phyloP scores from a whole-genome alignment of 2,797 vertebrate genomes.

The Acanthurus tractus region DNA sequence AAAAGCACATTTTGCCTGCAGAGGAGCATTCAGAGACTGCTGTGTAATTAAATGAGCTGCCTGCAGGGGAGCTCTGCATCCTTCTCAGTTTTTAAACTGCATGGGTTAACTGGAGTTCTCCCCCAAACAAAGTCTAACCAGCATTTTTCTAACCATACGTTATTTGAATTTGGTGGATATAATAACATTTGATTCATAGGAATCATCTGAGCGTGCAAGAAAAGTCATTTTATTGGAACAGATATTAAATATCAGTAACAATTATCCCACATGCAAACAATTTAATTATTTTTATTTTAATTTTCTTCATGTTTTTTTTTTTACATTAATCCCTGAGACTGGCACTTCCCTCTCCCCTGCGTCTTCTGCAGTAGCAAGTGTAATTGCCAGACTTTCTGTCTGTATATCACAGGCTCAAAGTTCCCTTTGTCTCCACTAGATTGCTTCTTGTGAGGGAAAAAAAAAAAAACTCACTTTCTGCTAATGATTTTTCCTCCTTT shows the following conservation, averaged over 20 bases:
- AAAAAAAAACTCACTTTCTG: conserved; percentile 55
- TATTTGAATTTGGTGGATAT: not conserved
- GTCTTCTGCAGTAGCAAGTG: conserved; percentile 43
- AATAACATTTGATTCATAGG: not conserved
- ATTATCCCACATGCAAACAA: conserved; percentile 25
- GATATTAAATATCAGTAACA: conserved; percentile 27
- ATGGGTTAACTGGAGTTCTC: conserved; percentile 40
- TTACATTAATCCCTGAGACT: conserved; percentile 40
- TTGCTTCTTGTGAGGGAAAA: conserved; percentile 64
- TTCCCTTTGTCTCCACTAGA: conserved; percentile 78
- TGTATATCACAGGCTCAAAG: conserved; percentile 75
- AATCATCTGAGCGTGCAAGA: conserved; percentile 33
- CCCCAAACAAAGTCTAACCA: conserved; percentile 19
- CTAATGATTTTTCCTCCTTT: conserved; percentile 84
- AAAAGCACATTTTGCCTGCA: conserved; percentile 28
- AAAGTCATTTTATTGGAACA: conserved; percentile 3
- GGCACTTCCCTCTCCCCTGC: conserved; percentile 25
- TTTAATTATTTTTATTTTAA: conserved; percentile 41
- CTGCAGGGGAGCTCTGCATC: conserved; percentile 83
- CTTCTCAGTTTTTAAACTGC: conserved; percentile 56
- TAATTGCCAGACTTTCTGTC: conserved; percentile 63
- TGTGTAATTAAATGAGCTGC: conserved; percentile 63
- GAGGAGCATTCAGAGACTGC: conserved; percentile 31
- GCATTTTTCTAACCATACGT: conserved; percentile 2
- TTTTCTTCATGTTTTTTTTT: conserved; percentile 13